Evolutionary conservation across 2,888 invertebrate genomes (phyloP).

Genomic region (Sialis fuliginosa): DNA sequence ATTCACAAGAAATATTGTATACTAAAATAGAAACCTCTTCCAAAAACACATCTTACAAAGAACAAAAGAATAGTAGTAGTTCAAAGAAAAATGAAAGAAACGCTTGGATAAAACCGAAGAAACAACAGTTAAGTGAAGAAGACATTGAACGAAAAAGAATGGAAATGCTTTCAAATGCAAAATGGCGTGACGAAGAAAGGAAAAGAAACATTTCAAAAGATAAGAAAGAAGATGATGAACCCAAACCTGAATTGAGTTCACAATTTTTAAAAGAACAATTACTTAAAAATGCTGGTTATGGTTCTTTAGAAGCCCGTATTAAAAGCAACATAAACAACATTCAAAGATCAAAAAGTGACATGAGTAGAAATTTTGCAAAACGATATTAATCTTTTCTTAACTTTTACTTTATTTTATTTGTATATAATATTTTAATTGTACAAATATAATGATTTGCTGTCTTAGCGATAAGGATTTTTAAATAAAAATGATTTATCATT

Average conservation of each 20-base stretch:
- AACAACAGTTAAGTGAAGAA: constrained; percentile 31
- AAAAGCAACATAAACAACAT: constrained; percentile 80
- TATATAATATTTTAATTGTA: background rate
- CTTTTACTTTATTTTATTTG: background rate
- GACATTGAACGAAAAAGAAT: constrained; percentile 51
- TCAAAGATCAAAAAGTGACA: constrained; percentile 59
- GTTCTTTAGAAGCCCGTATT: constrained; percentile 66
- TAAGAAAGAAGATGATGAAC: constrained; percentile 23
- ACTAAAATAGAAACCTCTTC: no score
- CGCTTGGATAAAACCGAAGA: constrained; percentile 7
- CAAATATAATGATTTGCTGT: no score
- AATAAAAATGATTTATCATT: no score
- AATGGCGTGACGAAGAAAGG: constrained; percentile 46
- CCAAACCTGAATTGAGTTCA: constrained; percentile 26
- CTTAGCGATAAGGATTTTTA: no score
- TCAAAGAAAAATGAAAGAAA: constrained; percentile 7
- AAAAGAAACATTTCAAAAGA: constrained; percentile 38
- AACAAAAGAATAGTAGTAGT: constrained; percentile 2
- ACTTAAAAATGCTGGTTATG: constrained; percentile 40
- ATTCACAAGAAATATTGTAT: no score
- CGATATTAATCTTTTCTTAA: constrained; percentile 9
- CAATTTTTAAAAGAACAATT: constrained; percentile 43
- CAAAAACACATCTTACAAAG: no score
- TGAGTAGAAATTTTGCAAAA: constrained; percentile 68
- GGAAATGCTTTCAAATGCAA: constrained; percentile 75